phyloP scores from a whole-genome alignment of 1,140 invertebrate species.

The Drosophila busckii region DNA sequence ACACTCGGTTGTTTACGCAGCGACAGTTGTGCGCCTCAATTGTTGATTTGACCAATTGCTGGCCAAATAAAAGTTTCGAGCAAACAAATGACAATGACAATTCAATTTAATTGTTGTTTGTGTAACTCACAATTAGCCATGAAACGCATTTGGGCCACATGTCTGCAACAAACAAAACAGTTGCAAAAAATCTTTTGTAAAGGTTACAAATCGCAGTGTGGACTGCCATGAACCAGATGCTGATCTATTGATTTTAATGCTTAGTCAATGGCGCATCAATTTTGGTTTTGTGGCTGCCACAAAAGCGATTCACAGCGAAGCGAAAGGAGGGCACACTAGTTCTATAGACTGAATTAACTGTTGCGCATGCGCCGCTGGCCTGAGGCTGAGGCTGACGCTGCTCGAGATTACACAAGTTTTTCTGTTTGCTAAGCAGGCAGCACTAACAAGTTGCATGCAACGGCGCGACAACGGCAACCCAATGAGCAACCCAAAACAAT shows the following conservation, averaged over 20 bases:
- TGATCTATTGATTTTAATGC: constrained; percentile 25
- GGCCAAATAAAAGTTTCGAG: too few relatives aligned
- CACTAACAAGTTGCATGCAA: constrained; percentile 39
- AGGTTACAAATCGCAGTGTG: constrained; percentile 47
- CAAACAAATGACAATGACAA: constrained; percentile 48
- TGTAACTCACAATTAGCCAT: constrained; percentile 54
- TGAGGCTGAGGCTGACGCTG: constrained; percentile 30
- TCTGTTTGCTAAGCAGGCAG: not conserved
- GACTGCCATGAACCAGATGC: constrained; percentile 40
- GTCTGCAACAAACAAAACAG: constrained; percentile 12
- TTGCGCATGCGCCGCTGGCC: constrained; percentile 44
- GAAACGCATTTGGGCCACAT: constrained; percentile 49
- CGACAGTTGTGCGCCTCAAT: constrained; percentile 20
- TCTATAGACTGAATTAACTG: not conserved
- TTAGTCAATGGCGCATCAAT: constrained; percentile 36
- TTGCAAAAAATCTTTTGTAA: constrained; percentile 47
- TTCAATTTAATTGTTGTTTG: constrained; percentile 40
- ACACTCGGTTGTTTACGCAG: not conserved
- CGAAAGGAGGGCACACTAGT: constrained; percentile 62
- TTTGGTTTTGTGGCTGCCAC: constrained; percentile 1
- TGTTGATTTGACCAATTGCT: constrained; percentile 22
- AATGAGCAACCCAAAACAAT: constrained; percentile 47
- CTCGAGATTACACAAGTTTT: constrained; percentile 32
- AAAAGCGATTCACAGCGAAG: constrained; percentile 18
- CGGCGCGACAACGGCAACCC: constrained; percentile 14